A percentile compares a stretch with the other conserved stretches of the same genome.
Evolutionary conservation across 2,888 invertebrate species (phyloP).

Genomic region (Horisme vitalbata): DNA sequence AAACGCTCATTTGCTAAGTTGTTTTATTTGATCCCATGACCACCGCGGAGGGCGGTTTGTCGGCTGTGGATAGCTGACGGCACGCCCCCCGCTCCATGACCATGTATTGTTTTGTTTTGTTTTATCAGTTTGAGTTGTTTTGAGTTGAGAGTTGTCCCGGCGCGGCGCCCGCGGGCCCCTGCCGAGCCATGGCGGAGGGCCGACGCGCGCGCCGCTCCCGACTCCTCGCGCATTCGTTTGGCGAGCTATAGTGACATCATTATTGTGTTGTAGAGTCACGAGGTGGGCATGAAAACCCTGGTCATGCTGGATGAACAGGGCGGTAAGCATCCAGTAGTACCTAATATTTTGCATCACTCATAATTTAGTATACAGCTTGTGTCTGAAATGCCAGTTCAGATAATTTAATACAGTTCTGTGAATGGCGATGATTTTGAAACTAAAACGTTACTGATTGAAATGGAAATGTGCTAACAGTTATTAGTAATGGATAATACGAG

Average conservation of each 20-base stretch:
- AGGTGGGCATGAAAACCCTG: constrained; percentile 99
- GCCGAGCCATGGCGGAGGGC: constrained; percentile 17
- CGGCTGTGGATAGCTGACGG: constrained; percentile 28
- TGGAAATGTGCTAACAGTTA: constrained; percentile 72
- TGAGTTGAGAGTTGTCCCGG: constrained; percentile 63
- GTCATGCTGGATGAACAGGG: constrained; percentile 99
- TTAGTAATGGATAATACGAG: constrained; percentile 68
- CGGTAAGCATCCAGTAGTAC: constrained; percentile 93
- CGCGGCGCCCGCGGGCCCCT: constrained; percentile 47
- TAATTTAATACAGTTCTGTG: constrained; percentile 64
- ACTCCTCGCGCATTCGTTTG: constrained; percentile 71
- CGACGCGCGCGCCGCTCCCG: constrained; percentile 54
- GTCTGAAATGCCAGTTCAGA: constrained; percentile 77
- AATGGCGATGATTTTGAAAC: constrained; percentile 66
- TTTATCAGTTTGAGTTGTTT: constrained; percentile 72
- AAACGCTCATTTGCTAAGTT: constrained; percentile 77
- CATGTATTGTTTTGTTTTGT: constrained; percentile 66
- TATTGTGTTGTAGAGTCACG: constrained; percentile 97
- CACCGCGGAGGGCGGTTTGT: constrained; percentile 43
- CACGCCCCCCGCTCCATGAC: constrained; percentile 50
- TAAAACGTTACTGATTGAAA: constrained; percentile 59
- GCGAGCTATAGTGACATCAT: constrained; percentile 84
- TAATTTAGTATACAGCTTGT: constrained; percentile 79
- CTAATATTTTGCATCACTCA: constrained; percentile 77
- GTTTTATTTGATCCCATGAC: constrained; percentile 59